Base-by-base conservation (phyloP, 1,140 invertebrate species). In the Drosophila athabasca region DNA sequence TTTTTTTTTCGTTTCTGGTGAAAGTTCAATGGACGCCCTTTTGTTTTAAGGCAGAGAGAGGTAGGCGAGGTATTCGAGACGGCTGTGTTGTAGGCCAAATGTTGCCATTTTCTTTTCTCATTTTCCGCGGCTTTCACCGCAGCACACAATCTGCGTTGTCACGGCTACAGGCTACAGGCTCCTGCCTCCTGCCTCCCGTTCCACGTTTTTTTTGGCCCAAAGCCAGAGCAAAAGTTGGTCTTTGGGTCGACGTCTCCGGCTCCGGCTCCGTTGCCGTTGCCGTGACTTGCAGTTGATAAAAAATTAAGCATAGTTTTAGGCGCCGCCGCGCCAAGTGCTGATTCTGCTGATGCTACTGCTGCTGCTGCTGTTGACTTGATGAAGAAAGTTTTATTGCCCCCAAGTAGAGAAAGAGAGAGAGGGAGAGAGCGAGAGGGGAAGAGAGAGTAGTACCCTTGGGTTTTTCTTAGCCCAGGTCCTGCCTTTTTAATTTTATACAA, bases 221-320 rank as follows among this genome's bases (percentile, higher is more conserved):
- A 62, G 81, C 79, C 79, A 77, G 66, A 44, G 22, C 31, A 48
- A 79, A 90, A 90, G 54, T 90, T 90, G 81, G 87, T 90, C 87
- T 90, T 87, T 87, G 69, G 76, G 88, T 87, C 65, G 51, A 68
- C 55, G 55, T 64, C 64, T 68, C 58, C 49, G 49, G 17, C 17
- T 1, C 17, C 17, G 17, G 1, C 26, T 60, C 26, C 45, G 9
- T 13, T 22, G 53, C 6, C 17, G 4, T 17, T 59, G 49, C 67
- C 77, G 62, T 76, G 76, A 74, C 77, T 81, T 82, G 71, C 73
- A 77, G 68, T 71, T 73, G 73, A 68, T 68, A 64, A 85, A 83
- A 84, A 77, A 70, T 78, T 75, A 87, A 85, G 82, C 83, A 85
- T 79, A 82, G 76, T 83, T 88, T 79, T 69, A 83, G 79, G 83